phyloP scores from a whole-genome alignment of 2,888 invertebrate genomes.

The Nineta flava region DNA sequence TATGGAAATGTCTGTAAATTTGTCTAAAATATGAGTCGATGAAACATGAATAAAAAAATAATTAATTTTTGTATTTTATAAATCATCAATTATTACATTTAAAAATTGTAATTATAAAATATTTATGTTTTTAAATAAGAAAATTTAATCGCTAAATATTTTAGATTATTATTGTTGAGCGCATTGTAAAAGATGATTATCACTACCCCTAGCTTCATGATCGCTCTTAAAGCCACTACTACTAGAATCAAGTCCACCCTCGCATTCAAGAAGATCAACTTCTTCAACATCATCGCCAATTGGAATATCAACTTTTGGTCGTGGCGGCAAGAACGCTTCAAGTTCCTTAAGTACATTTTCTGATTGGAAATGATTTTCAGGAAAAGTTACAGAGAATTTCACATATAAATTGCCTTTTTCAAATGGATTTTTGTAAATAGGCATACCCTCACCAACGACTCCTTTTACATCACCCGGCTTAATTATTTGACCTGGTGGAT shows the following conservation, averaged over 20 bases:
- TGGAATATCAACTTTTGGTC: slow-evolving; percentile 54
- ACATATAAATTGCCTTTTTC: slow-evolving; percentile 77
- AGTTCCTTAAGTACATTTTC: slow-evolving; percentile 49
- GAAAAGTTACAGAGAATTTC: slow-evolving; percentile 75
- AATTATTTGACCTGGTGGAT: slow-evolving; percentile 65
- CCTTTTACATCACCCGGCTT: slow-evolving; percentile 67
- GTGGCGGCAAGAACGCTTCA: slow-evolving; percentile 57
- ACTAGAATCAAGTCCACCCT: slow-evolving; percentile 29
- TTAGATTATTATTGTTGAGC: slow-evolving; percentile 50
- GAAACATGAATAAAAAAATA: no score
- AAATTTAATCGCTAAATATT: no score
- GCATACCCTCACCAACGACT: slow-evolving; percentile 82
- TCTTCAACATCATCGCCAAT: slow-evolving; percentile 73
- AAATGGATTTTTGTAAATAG: slow-evolving; percentile 65
- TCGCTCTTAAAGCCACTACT: slow-evolving; percentile 60
- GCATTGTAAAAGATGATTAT: slow-evolving; percentile 54
- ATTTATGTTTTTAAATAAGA: no score
- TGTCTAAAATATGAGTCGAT: no score
- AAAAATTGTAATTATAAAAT: no score
- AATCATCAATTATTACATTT: no score
- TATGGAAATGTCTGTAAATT: no score
- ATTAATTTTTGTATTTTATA: no score
- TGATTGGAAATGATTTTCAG: slow-evolving; percentile 60
- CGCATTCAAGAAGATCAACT: slow-evolving; percentile 63
- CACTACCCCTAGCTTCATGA: slow-evolving; percentile 47